These are phyloP conservation scores for Mugil cephalus DNA, from an alignment of 2,113 vertebrate species.

Conservation along the genomic window DNA sequence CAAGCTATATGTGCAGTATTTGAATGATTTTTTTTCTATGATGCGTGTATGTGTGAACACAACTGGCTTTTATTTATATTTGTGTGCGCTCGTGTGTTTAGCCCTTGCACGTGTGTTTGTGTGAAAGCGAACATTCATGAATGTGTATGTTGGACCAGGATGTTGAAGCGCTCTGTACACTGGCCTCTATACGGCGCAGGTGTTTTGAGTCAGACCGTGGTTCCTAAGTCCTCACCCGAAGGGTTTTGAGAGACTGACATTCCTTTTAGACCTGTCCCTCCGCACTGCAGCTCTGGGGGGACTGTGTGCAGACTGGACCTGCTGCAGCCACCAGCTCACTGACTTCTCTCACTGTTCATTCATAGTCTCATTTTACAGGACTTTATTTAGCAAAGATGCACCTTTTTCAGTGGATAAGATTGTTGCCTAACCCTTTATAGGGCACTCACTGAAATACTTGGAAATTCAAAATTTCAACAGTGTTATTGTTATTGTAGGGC, in stretches of 20 bases:
- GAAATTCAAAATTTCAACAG: too few species aligned
- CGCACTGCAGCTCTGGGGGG: conserved; percentile 41
- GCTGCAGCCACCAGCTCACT: conserved; percentile 49
- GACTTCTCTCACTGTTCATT: conserved; percentile 42
- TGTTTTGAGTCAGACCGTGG: conserved; percentile 79
- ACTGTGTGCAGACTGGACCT: conserved; percentile 33
- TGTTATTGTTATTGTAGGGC: too few species aligned
- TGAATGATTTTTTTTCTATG: conserved; percentile 22
- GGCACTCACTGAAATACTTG: too few species aligned
- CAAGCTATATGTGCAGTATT: conserved; percentile 38
- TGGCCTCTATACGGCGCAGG: conserved; percentile 72
- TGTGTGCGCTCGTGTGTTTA: conserved; percentile 29
- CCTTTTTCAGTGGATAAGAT: not conserved
- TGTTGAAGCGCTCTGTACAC: conserved; percentile 65
- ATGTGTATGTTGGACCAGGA: conserved; percentile 74
- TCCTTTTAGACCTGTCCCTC: conserved; percentile 71
- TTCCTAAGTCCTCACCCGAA: conserved; percentile 73
- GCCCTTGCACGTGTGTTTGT: conserved; percentile 59
- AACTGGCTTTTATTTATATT: conserved; percentile 45
- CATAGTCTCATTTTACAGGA: conserved; percentile 7
- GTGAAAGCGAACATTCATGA: conserved; percentile 72
- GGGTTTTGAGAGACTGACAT: conserved; percentile 74
- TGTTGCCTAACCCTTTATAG: too few species aligned
- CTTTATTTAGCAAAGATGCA: conserved; percentile 16
- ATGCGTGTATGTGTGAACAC: conserved; percentile 15